Conservation (phyloP, 2,797 vertebrate genomes). For the Acanthiza pusilla region DNA sequence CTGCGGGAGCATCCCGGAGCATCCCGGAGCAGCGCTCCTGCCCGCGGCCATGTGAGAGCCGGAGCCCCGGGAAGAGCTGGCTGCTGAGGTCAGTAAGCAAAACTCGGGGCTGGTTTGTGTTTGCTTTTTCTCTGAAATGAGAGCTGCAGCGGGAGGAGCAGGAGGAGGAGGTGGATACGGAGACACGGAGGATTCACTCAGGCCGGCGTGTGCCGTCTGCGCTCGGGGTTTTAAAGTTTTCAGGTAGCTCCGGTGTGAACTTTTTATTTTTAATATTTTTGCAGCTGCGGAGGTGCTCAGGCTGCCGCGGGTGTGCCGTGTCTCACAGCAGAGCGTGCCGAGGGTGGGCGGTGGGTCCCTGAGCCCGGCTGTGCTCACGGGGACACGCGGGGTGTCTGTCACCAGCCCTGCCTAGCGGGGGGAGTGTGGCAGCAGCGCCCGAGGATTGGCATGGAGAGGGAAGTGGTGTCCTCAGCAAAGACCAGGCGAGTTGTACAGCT, state of each 20-base stretch:
- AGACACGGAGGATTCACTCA: background rate
- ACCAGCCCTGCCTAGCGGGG: background rate
- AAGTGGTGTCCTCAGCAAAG: background rate
- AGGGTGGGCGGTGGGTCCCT: background rate
- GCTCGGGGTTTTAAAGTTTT: background rate
- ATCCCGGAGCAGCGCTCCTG: background rate
- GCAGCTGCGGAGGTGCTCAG: background rate
- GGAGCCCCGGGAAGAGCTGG: background rate
- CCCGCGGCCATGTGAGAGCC: background rate
- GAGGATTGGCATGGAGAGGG: background rate
- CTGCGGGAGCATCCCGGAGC: background rate
- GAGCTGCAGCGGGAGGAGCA: background rate
- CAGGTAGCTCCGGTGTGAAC: background rate
- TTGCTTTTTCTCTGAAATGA: background rate
- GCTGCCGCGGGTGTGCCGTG: background rate
- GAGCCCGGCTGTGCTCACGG: background rate
- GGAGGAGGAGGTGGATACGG: background rate
- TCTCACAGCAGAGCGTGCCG: rapidly evolving
- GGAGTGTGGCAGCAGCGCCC: background rate
- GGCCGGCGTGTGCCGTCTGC: background rate
- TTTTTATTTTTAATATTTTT: background rate
- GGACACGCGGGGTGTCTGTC: background rate
- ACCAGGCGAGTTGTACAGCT: background rate
- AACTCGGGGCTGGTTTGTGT: background rate
- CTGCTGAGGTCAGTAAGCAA: conserved; percentile 3